Evolutionary conservation across 2,888 invertebrate genomes (phyloP), one percentile per base, ranked within the genome.

Genomic region (Coelogynopora nodosa): DNA sequence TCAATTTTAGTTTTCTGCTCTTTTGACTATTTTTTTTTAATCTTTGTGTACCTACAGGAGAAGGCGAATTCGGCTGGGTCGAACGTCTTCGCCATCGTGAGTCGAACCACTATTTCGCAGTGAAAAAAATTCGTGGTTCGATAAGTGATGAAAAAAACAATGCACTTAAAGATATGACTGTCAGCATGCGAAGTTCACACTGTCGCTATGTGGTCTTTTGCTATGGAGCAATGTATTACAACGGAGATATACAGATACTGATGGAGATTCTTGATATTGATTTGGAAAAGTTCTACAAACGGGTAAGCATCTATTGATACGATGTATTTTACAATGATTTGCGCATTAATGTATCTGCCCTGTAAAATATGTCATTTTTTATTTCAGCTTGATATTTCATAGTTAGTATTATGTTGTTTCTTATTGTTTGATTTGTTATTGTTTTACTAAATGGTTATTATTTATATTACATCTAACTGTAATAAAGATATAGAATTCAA

Each of bases 121-220:
- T 86, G 0, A 86, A 86, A 27, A 86, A 86, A 31, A 86, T 86
- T n/a, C 74, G 86, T n/a, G 67, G 86, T 27, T 86, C 86, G 10
- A 74, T 85, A 5, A 85, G 2, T 23, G 85, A 85, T 84, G 67
- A 82, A 2, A 29, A 82, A 29, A 82, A 82, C 30, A 29, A 30
- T 13, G 31, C 29, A 2, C 80, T 86, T 0, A 80, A 82, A 13
- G 86, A 86, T n/a, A 5, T 81, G 0, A 82, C 67, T n/a, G 80
- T 86, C 5, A 82, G 81, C 18, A 86, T 86, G 86, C 84, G 86
- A 0, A 86, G 86, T 26, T 30, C 81, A 2, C 23, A 80, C 27
- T 86, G 86, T 86, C 86, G 30, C 23, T 86, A 86, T 31, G 82
- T 82, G 0, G 82, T 86, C 0, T 23, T 30, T 2, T 81, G 80